Conservation (phyloP, 2,113 vertebrate species). For the Vulpes ferrilata region DNA sequence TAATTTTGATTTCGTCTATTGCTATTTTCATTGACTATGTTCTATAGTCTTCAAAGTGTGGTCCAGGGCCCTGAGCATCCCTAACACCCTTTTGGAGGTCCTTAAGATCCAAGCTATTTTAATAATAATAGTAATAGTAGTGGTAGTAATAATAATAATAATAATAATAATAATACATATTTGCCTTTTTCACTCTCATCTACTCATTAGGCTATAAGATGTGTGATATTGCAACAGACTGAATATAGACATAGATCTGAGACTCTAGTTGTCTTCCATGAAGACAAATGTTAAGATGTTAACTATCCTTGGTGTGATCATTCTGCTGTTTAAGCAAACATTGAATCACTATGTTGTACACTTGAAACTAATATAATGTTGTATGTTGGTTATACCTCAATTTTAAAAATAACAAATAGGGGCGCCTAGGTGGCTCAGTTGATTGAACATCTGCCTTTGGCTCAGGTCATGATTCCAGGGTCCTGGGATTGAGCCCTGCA, state of each 20-base stretch:
- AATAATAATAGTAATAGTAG: not conserved
- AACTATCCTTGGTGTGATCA: not conserved
- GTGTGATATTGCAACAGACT: not conserved
- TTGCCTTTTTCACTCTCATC: not conserved
- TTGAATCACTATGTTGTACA: not conserved
- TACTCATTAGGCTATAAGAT: not conserved
- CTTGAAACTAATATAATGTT: not conserved
- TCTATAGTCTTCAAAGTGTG: not conserved
- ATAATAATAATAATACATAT: not conserved
- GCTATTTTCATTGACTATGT: not conserved
- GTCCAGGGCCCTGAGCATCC: not conserved
- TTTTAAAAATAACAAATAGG: not conserved
- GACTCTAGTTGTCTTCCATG: not conserved
- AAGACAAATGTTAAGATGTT: not conserved
- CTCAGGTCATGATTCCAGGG: no score
- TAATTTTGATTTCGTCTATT: conserved; percentile 10
- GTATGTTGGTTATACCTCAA: not conserved
- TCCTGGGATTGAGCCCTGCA: no score
- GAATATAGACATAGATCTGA: not conserved
- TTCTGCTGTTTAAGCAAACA: not conserved
- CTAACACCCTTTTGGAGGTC: not conserved
- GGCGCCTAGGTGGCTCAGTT: no score
- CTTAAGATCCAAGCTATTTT: not conserved
- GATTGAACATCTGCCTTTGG: no score
- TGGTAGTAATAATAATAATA: not conserved